phyloP scores from a whole-genome alignment of 2,888 invertebrate species.

The Molorchus minor region DNA sequence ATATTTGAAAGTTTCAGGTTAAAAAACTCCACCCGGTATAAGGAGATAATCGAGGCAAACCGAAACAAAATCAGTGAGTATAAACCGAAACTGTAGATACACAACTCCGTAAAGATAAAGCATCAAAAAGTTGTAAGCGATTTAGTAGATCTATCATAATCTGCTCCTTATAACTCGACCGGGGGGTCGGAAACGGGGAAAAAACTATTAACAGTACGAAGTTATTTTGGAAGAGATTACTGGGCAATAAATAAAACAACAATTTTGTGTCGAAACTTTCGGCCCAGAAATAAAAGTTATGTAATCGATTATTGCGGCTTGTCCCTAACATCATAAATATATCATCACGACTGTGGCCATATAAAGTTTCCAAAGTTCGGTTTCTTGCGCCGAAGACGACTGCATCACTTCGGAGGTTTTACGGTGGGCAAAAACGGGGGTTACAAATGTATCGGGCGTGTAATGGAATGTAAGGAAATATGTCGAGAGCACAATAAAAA shows the following conservation, averaged over 20 bases:
- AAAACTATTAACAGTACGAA: constrained; percentile 50
- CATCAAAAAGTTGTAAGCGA: constrained; percentile 22
- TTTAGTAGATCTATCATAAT: constrained; percentile 29
- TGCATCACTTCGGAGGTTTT: background rate
- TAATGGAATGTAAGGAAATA: too few relatives aligned
- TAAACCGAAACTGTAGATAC: too few relatives aligned
- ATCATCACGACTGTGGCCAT: constrained; percentile 19
- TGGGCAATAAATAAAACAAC: constrained; percentile 55
- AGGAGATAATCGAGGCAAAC: too few relatives aligned
- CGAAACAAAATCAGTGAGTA: too few relatives aligned
- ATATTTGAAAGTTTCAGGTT: too few relatives aligned
- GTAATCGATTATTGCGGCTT: constrained; percentile 45
- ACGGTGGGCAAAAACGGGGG: background rate
- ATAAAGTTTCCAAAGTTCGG: constrained; percentile 13
- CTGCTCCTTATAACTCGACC: constrained; percentile 12
- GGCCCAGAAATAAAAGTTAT: constrained; percentile 51
- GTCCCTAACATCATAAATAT: constrained; percentile 44
- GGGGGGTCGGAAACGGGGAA: constrained; percentile 18
- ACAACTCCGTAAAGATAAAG: constrained; percentile 8
- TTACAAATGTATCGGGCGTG: background rate
- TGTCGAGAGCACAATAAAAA: too few relatives aligned
- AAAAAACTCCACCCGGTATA: too few relatives aligned
- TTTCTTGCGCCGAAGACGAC: background rate
- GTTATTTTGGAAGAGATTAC: constrained; percentile 53
- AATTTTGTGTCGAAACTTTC: constrained; percentile 55